phyloP scores from a whole-genome alignment of 2,888 invertebrate genomes.

The Anthrax anthrax region DNA sequence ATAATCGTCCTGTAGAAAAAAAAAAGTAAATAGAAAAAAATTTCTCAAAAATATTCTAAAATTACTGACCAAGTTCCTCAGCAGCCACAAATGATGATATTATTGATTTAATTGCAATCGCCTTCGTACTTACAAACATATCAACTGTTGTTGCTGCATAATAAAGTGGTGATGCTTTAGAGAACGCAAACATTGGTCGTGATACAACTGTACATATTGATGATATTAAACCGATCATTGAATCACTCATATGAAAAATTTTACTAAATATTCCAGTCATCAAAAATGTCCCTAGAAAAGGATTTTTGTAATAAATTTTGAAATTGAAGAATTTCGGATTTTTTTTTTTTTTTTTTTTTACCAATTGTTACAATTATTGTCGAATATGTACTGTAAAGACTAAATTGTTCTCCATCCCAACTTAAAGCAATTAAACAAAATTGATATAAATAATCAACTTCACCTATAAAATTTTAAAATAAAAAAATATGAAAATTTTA shows the following conservation, averaged over 20 bases:
- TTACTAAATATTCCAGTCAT: conserved; percentile 32
- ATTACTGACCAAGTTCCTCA: conserved; percentile 26
- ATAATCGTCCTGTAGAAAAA: conserved; percentile 12
- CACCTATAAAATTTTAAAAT: conserved; percentile 16
- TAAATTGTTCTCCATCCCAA: conserved; percentile 31
- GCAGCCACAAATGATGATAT: conserved; percentile 29
- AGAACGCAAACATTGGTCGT: conserved; percentile 25
- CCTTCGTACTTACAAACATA: conserved; percentile 28
- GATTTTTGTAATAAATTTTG: not conserved
- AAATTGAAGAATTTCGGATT: not conserved
- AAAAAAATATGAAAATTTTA: not conserved
- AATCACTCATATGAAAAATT: conserved; percentile 25
- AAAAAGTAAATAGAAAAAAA: not conserved
- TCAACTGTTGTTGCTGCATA: conserved; percentile 28
- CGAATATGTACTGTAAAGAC: conserved; percentile 26
- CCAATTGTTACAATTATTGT: conserved; percentile 24
- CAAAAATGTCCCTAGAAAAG: conserved; percentile 27
- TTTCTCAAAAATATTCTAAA: not conserved
- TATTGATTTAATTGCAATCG: conserved; percentile 31
- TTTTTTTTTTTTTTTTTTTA: conserved; percentile 6
- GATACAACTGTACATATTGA: conserved; percentile 26
- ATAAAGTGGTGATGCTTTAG: conserved; percentile 22
- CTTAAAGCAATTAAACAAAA: conserved; percentile 27
- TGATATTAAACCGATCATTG: conserved; percentile 28
- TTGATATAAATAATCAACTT: conserved; percentile 29